Evolutionary conservation across 2,888 invertebrate species (phyloP), one percentile per base, ranked within the genome.

Genomic region (Lithophane ornitopus): DNA sequence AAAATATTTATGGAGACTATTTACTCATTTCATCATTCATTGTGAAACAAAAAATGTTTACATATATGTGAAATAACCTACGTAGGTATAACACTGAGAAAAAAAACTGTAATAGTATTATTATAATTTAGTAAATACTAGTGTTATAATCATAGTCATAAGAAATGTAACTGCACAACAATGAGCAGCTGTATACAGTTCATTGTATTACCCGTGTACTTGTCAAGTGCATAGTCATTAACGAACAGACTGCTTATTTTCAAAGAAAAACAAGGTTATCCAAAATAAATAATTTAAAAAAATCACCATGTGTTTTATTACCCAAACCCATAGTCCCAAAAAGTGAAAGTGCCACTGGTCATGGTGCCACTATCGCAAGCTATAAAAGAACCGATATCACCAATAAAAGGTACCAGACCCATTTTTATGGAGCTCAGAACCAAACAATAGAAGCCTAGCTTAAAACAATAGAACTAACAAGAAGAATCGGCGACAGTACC

Each of bases 381-480:
- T 41, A 62, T 76, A 85, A 83, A 85, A 78, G 52, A 73, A 70
- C 70, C 41, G 44, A 70, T 41, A 68, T 54, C 63, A 67, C 58
- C 34, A 84, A 76, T 76, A 81, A 81, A 81, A 69, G 59, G 54
- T 75, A 77, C 85, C 68, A 74, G 66, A 54, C 39, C 26, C 59
- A 74, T 54, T 74, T 80, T 78, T 87, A 77, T 70, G 80, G 46
- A 61, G n/a, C 87, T 76, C 59, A 74, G 56, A 62, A 74, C n/a
- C 3, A 68, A 77, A 87, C 84, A 87, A 85, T 71, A 76, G 74
- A 56, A 14, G n/a, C 28, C 66, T 46, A 66, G 58, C 58, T 70
- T 82, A 77, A 85, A 85, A 86, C 85, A 86, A 87, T 76, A 76
- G 66, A 73, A 66, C 22, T 79, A 78, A 66, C 72, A 78, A 74